Evolutionary conservation across 2,888 invertebrate genomes (phyloP), one percentile per base, ranked within the genome.

Genomic region (Coleophora deauratella): DNA sequence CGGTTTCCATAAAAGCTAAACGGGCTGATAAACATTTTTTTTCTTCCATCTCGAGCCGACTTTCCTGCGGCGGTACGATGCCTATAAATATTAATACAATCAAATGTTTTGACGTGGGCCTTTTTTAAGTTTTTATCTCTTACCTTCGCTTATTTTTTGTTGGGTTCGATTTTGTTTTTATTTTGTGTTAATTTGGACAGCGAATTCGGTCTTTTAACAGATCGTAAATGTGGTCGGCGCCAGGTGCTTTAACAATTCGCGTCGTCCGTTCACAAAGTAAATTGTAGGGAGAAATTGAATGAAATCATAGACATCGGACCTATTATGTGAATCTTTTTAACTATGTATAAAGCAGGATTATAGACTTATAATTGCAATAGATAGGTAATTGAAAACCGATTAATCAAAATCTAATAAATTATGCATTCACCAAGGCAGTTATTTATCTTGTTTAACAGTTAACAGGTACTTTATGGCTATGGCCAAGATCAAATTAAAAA

Each of bases 31-130:
- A 80, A 76, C 78, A 74, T 80, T 85, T 82, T 86, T 81, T 81
- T 84, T 77, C 63, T 59, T 62, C 55, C 52, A 52, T 54, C 62
- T 57, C 62, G 57, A 66, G 57, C 59, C 66, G 68, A 66, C 73
- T 78, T 78, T 86, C 86, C 85, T 76, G 77, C 78, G 78, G 79
- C 82, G 74, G 62, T 72, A 68, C 70, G 61, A 64, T 56, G 65
- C 72, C 85, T 79, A 85, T 85, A 85, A 85, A 85, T 85, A 84
- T 85, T 85, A 85, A 84, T 82, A 84, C 85, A 85, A 85, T 85
- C 86, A 84, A 86, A 85, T 86, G 84, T 86, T 84, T 84, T 84
- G 84, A 87, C 87, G 78, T 85, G 75, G 65, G 67, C 79, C 77
- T 82, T 84, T 80, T 85, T 85, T 79, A 85, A 82, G 69, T 77